phyloP scores from a whole-genome alignment of 2,113 vertebrate genomes.

The Pseudopodoces humilis region DNA sequence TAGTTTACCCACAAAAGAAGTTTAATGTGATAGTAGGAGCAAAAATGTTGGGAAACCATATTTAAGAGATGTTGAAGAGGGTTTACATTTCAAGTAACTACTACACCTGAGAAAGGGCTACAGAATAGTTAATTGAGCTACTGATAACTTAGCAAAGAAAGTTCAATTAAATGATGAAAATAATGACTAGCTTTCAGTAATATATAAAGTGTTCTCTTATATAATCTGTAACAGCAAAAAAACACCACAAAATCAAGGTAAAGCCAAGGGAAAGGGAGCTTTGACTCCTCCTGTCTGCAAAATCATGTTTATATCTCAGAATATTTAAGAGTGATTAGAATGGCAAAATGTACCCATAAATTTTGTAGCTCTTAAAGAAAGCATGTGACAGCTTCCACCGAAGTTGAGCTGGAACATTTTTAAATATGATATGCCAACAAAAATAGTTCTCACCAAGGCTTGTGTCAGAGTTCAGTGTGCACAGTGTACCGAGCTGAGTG shows the following conservation, averaged over 20 bases:
- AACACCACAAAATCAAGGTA: neutral
- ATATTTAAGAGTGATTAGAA: neutral
- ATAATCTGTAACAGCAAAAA: neutral
- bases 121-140: neutral
- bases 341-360: neutral
- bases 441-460: slow-evolving; percentile 47
- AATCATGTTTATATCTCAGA: neutral
- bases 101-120: neutral
- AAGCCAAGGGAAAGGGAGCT: neutral
- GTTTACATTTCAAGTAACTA: neutral
- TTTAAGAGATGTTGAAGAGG: neutral
- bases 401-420: slow-evolving; percentile 34
- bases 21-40: neutral
- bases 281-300: neutral
- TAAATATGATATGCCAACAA: neutral
- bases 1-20: neutral
- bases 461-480: slow-evolving; percentile 25
- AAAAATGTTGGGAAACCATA: neutral
- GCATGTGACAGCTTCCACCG: neutral
- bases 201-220: neutral
- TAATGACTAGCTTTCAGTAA: neutral
- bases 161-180: neutral
- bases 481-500: neutral
- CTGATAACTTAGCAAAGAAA: neutral
- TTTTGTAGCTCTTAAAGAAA: slow-evolving; percentile 22